Base-by-base conservation (phyloP, 2,797 vertebrate genomes). In the Pachyuromys duprasi region DNA sequence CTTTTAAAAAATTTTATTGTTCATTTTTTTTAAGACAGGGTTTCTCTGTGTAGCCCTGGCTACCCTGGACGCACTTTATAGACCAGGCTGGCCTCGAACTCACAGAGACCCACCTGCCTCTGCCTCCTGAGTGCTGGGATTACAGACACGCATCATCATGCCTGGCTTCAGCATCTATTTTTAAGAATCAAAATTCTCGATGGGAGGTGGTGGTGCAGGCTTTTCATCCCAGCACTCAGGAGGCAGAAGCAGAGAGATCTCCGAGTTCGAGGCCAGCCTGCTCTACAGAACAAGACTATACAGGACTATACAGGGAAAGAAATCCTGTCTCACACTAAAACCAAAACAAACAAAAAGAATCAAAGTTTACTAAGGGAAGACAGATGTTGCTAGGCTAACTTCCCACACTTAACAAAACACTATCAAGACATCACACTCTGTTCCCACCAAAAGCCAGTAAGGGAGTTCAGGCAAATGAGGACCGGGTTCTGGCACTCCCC, bases 361-460 rank as follows among this genome's bases (percentile, higher is more conserved):
- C 31, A 28, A 62, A 89, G 75, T 15, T 89, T 89, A 96, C 65
- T 24, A 65, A 89, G 60, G 65, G 75, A 82, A 65, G 57, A 82
- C 33, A 92, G 26, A 45, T 22, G 74, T 39, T 20, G 0, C 9
- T 7, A 8, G 9, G 63, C 17, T 42, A 49, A 31, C 18, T 67
- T 49, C 62, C 74, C 28, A 67, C 82, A 67, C 74, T 84, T 57
- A 22, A 22, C 5, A 80, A 53, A 69, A n/a, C 17, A 42, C 45
- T 42, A 28, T 36, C 8, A 75, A 86, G 65, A 83, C 33, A n/a
- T 53, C 83, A 72, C n/a, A 39, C 70, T 88, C 33, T 91, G 28
- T 36, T 67, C 31, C 78, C 39, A 94, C 9, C 42, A 86, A 81
- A 36, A 65, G 4, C 26, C n/a, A 80, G 60, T 14, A 0, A 45